Conservation (phyloP, 2,797 vertebrate genomes). For the Prionace glauca region DNA sequence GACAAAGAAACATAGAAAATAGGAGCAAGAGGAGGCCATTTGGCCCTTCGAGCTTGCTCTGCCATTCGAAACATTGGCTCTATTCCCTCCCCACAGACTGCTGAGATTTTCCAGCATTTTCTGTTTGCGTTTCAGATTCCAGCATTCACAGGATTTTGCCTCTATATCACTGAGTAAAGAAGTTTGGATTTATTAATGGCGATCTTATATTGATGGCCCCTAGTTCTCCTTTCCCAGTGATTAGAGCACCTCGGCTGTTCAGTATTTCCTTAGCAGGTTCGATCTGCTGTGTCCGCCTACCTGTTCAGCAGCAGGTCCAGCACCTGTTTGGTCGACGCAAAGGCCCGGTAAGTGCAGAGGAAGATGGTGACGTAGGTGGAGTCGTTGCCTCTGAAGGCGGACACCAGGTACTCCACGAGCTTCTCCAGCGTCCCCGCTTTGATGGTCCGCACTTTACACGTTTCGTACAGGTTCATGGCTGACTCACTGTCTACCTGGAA, state of each 20-base stretch:
- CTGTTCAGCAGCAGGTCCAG: constrained; percentile 91
- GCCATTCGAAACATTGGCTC: too few relatives aligned
- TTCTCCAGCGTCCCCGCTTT: constrained; percentile 93
- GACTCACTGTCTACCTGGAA: constrained; percentile 77
- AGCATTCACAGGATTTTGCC: too few relatives aligned
- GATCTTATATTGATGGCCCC: background rate
- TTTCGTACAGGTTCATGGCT: constrained; percentile 85
- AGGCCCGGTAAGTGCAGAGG: constrained; percentile 93
- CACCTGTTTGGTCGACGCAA: constrained; percentile 86
- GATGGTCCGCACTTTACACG: constrained; percentile 89
- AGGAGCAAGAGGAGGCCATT: background rate
- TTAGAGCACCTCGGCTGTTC: background rate
- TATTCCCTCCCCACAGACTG: too few relatives aligned
- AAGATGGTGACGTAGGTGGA: constrained; percentile 97
- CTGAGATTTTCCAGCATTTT: too few relatives aligned
- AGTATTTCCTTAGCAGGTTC: background rate
- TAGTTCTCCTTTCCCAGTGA: background rate
- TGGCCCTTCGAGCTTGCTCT: background rate
- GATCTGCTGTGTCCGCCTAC: constrained; percentile 53
- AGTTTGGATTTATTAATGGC: background rate
- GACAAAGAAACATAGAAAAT: background rate
- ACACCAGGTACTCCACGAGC: constrained; percentile 95
- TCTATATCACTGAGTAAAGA: background rate
- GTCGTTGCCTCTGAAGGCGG: constrained; percentile 88
- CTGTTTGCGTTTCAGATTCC: too few relatives aligned